Evolutionary conservation across 1,140 invertebrate species (phyloP).

Genomic region (Zelostemma sp.): DNA sequence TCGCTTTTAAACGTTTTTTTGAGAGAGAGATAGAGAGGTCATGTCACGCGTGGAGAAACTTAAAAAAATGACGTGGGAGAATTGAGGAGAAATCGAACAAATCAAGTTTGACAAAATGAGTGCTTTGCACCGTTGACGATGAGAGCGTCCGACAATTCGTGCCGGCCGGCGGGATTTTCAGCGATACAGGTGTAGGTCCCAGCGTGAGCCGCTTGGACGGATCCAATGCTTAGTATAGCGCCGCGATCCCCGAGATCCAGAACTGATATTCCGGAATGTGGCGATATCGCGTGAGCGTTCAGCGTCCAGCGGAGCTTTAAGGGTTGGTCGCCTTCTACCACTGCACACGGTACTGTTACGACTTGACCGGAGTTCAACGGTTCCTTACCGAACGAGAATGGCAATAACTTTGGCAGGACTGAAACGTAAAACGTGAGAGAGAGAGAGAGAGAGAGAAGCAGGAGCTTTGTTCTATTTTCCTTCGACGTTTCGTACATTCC

Average conservation of each 20-base stretch:
- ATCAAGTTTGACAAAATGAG: slow-evolving; percentile 56
- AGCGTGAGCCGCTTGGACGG: slow-evolving; percentile 77
- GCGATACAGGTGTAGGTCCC: slow-evolving; percentile 88
- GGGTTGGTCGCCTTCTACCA: slow-evolving; percentile 72
- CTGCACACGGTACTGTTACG: slow-evolving; percentile 69
- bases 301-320: slow-evolving; percentile 74
- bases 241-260: slow-evolving; percentile 78
- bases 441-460: slow-evolving; percentile 51
- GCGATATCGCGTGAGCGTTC: slow-evolving; percentile 74
- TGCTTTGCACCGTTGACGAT: slow-evolving; percentile 78
- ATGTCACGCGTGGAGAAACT: not conserved
- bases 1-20: not conserved
- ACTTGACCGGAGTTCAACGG: slow-evolving; percentile 70
- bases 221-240: slow-evolving; percentile 81
- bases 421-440: slow-evolving; percentile 63
- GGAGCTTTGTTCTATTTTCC: too few species aligned
- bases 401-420: slow-evolving; percentile 74
- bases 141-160: slow-evolving; percentile 75
- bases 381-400: slow-evolving; percentile 74
- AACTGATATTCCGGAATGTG: slow-evolving; percentile 73
- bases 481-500: too few species aligned
- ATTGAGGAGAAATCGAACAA: slow-evolving; percentile 32
- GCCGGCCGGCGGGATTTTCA: slow-evolving; percentile 79
- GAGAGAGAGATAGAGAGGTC: not conserved
- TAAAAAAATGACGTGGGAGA: slow-evolving; percentile 6